These are phyloP conservation scores for Patella depressa DNA, from an alignment of 2,888 invertebrate genomes.

Conservation along the genomic window DNA sequence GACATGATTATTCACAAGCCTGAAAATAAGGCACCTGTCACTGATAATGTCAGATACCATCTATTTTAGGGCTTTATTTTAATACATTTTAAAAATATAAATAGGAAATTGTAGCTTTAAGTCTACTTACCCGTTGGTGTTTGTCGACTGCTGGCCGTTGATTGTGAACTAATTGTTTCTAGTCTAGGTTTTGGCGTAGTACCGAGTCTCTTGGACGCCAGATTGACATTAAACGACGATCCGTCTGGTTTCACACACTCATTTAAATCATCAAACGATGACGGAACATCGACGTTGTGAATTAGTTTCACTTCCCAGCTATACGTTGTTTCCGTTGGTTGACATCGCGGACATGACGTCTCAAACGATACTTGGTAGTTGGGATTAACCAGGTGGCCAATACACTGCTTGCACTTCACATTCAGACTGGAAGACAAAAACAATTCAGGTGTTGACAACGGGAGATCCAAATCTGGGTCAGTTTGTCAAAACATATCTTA, in stretches of 20 bases:
- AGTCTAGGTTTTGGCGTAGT: constrained; percentile 4
- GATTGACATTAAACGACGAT: constrained; percentile 31
- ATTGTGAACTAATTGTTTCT: constrained; percentile 11
- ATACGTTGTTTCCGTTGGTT: constrained; percentile 36
- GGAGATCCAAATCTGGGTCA: too few species aligned
- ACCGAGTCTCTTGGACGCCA: constrained; percentile 9
- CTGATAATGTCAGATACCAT: too few species aligned
- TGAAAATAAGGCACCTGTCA: too few species aligned
- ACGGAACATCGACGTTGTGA: constrained; percentile 28
- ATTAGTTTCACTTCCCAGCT: constrained; percentile 47
- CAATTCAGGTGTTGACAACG: too few species aligned
- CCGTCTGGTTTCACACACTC: constrained; percentile 52
- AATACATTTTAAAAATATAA: too few species aligned
- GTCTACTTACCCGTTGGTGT: too few species aligned
- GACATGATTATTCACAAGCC: too few species aligned
- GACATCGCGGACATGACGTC: constrained; percentile 49
- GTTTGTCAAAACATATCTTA: too few species aligned
- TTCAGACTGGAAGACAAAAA: constrained; percentile 46
- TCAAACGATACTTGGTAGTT: constrained; percentile 55
- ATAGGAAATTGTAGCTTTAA: too few species aligned
- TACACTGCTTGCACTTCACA: constrained; percentile 52
- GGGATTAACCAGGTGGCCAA: constrained; percentile 48
- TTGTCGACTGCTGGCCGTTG: too few species aligned
- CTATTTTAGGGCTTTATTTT: too few species aligned
- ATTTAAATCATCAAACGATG: constrained; percentile 25